A percentile compares a stretch with the other conserved stretches of the same genome.
Evolutionary conservation across 1,140 invertebrate genomes (phyloP).

Genomic region (Aricia agestis): DNA sequence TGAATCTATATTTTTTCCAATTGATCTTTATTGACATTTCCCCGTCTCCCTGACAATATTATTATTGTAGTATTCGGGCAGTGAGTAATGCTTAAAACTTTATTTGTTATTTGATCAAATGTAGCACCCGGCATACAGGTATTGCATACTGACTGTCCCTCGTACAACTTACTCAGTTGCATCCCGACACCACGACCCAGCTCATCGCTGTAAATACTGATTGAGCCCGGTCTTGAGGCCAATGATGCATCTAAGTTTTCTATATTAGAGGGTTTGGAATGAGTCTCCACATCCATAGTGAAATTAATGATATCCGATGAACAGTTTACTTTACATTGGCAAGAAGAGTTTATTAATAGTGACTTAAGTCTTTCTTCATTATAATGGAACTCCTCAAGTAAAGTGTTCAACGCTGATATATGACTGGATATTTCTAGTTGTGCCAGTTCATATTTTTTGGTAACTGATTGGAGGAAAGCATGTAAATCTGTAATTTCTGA

Average conservation of each 20-base stretch:
- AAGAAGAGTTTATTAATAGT: no score
- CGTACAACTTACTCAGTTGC: neutral
- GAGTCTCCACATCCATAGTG: no score
- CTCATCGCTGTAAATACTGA: neutral
- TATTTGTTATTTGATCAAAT: conserved; percentile 4
- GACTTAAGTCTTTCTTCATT: no score
- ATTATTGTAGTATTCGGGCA: no score
- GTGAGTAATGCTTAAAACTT: neutral
- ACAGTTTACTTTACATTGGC: no score
- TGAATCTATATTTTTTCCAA: neutral
- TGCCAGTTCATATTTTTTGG: conserved; percentile 5
- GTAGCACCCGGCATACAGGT: neutral
- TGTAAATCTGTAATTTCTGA: conserved; percentile 7
- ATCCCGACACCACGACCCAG: neutral
- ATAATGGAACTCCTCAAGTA: neutral
- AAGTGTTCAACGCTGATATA: conserved; percentile 11
- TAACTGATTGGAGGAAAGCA: neutral
- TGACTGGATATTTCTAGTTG: conserved; percentile 8
- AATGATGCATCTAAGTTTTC: conserved; percentile 5
- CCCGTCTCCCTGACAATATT: neutral
- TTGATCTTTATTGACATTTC: no score
- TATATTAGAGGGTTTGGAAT: no score
- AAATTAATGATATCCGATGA: no score
- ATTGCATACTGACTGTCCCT: neutral
- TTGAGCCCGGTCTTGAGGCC: neutral